Base-by-base conservation (phyloP, 2,797 vertebrate genomes). In the Myotis vivesi region DNA sequence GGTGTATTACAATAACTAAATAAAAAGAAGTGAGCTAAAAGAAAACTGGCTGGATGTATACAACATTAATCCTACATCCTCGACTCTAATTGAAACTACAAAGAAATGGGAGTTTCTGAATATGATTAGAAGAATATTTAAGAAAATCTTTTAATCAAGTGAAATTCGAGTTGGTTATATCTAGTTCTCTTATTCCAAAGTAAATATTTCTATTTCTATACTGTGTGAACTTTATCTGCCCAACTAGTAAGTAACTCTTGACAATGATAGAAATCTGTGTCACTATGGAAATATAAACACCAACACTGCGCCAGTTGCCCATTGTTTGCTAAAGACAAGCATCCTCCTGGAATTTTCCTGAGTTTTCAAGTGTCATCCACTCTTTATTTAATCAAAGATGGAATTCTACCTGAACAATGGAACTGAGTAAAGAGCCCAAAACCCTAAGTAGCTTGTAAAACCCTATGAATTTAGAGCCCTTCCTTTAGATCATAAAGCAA, bases 91-190 rank as follows among this genome's bases (percentile, higher is more conserved):
- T 71, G 64, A 89, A 95, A 86, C 5, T 71, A 36, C 22, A 68
- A 59, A 77, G 66, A 87, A 81, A 86, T 72, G 25, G 41, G 46
- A 75, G 49, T 38, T 77, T 76, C 53, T 79, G 55, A 86, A 51
- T 72, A 51, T 66, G 62, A 94, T 5, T 11, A 72, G 55, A 86
- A 72, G 51, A 59, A 76, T 55, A 83, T 9, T 73, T 33, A 73
- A 62, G 55, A 91, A 51, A 77, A 41, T 57, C 49, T 94, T 89
- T 92, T 49, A 75, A 84, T 41, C 38, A 84, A 68, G 79, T 82
- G 6, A 82, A 92, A 64, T 44, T 28, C 41, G 49, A 62, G 36
- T 69, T 36, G 23, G 49, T 30, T 55, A 5, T 68, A 62, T 38
- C 5, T 16, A 84, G 44, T 76, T 77, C 71, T 86, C 73, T 85